These are phyloP conservation scores for Spea multiplicata DNA, from an alignment of 2,113 vertebrate genomes.

Conservation along the genomic window DNA sequence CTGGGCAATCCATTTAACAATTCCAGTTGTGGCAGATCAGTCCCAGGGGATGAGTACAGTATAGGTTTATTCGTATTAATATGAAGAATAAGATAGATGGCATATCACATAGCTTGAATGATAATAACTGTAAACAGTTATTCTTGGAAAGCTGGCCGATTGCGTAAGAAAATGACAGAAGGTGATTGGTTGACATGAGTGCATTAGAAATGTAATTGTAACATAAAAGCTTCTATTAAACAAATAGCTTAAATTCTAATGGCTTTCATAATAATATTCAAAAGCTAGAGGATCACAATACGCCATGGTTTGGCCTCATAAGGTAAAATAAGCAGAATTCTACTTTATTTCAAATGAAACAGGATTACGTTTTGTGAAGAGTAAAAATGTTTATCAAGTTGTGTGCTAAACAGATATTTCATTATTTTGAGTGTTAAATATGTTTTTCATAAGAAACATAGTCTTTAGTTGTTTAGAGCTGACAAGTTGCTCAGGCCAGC, in stretches of 20 bases:
- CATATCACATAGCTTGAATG: conserved; percentile 24
- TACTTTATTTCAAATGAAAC: too few relatives aligned
- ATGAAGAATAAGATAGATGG: conserved; percentile 6
- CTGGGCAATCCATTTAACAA: too few relatives aligned
- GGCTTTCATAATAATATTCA: not conserved
- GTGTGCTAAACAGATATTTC: too few relatives aligned
- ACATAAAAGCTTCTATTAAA: conserved; percentile 19
- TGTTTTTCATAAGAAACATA: too few relatives aligned
- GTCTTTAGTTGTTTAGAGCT: too few relatives aligned
- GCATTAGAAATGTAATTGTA: conserved; percentile 27
- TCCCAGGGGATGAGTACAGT: not conserved
- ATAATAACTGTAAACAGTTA: conserved; percentile 30
- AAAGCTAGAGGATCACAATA: too few relatives aligned
- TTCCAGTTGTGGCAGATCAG: not conserved
- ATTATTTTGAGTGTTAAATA: too few relatives aligned
- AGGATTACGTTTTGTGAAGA: too few relatives aligned
- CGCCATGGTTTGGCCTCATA: too few relatives aligned
- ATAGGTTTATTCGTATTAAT: conserved; percentile 20
- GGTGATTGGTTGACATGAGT: conserved; percentile 15
- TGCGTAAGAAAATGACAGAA: conserved; percentile 13
- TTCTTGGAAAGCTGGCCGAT: conserved; percentile 17
- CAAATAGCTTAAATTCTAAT: conserved; percentile 11
- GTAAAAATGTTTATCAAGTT: too few relatives aligned
- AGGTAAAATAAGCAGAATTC: too few relatives aligned
- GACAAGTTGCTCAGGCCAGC: too few relatives aligned